Base-by-base conservation (phyloP, 2,888 invertebrate species). In the Lepidochrysops patricia region DNA sequence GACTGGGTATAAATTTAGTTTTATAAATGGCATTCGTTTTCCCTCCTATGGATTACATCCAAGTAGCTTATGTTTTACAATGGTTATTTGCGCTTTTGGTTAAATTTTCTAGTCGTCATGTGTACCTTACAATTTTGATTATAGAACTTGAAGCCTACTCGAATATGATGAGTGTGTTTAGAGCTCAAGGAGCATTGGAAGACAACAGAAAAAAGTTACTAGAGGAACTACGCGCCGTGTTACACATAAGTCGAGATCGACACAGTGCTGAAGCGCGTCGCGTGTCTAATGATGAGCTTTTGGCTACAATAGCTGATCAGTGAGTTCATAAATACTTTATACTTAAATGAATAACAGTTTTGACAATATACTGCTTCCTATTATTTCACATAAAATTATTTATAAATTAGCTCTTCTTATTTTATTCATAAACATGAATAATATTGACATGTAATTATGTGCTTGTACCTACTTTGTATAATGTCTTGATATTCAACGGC, bases 111-210 rank as follows among this genome's bases (percentile, higher is more conserved):
- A 43, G 63, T 62, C 67, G 57, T 70, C 67, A 69, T 67, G 62
- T 61, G 69, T 63, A 62, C 63, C 63, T 65, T 66, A 69, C 73
- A 76, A 70, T 67, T 78, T 77, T 82, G 75, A 74, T 90, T 91
- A 61, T 80, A 97, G 97, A 98, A 91, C 88, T 98, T 80, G 97
- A 97, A 89, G 96, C 97, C 68, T 98, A 97, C 91, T 94, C 96
- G 73, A 94, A 94, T 82, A 92, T 97, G 81, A 93, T 98, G 63
- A 95, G 95, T 76, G 97, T 96, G 71, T 93, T 98, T 79, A 92
- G 98, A 85, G 97, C 97, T 72, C 97, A 97, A 90, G 98, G 98
- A 68, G 92, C 94, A 74, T 92, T 97, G 63, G 95, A 93, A 77
- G 93, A 93, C 74, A 94, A 94, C 75, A 97, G 97, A 91, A 93